These are phyloP conservation scores for Baryphthengus martii DNA, from an alignment of 2,113 vertebrate species.

Conservation along the genomic window DNA sequence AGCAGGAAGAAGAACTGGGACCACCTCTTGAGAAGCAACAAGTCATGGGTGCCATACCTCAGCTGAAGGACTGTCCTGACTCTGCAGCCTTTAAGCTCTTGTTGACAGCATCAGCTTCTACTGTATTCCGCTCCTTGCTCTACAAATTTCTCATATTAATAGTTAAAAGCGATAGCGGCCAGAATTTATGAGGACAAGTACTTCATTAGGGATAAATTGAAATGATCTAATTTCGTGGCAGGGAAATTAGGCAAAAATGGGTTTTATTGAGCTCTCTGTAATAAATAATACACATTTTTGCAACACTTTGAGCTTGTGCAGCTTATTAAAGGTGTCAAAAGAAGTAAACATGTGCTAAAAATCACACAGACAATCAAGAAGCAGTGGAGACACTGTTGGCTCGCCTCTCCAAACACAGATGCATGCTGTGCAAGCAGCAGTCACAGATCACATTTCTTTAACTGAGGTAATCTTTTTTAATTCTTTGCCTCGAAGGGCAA, in stretches of 20 bases:
- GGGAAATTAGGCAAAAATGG: background rate
- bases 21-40: background rate
- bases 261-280: background rate
- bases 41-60: background rate
- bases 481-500: conserved; percentile 33
- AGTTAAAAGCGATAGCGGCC: background rate
- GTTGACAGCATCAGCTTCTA: background rate
- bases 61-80: background rate
- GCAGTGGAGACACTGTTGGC: background rate
- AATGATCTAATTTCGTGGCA: background rate
- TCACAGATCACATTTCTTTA: background rate
- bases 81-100: background rate
- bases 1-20: background rate
- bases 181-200: background rate
- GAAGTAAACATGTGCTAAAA: background rate
- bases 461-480: background rate
- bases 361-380: background rate
- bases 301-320: background rate
- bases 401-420: background rate
- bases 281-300: background rate
- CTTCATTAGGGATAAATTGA: background rate
- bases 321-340: background rate
- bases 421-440: conserved; percentile 10
- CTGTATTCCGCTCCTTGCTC: background rate
- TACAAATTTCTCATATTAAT: background rate